These are phyloP conservation scores for Thalpophila matura DNA, from an alignment of 2,888 invertebrate genomes.

Conservation along the genomic window DNA sequence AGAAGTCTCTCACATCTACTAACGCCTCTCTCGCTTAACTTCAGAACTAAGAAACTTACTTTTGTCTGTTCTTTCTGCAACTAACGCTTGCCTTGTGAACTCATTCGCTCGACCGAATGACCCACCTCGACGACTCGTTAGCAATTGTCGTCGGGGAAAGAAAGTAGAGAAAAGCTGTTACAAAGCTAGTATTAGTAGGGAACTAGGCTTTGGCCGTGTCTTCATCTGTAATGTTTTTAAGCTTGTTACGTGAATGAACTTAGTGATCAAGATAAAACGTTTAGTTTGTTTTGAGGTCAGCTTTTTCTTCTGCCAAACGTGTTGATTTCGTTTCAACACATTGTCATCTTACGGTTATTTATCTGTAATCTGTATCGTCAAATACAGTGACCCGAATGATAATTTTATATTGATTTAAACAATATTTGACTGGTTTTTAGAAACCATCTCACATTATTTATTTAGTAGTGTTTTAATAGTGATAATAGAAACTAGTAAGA, in stretches of 20 bases:
- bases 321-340: too few species aligned
- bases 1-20: neutral
- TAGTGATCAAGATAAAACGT: neutral
- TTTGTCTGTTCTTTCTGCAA: slow-evolving; percentile 34
- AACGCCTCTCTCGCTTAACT: slow-evolving; percentile 5
- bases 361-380: too few species aligned
- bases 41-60: neutral
- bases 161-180: slow-evolving; percentile 29
- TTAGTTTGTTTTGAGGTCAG: too few species aligned
- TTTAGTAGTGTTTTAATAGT: too few species aligned
- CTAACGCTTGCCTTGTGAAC: slow-evolving; percentile 29
- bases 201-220: neutral
- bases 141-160: slow-evolving; percentile 51
- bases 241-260: neutral
- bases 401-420: too few species aligned
- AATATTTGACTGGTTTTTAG: too few species aligned
- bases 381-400: too few species aligned
- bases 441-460: too few species aligned
- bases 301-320: too few species aligned
- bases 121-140: slow-evolving; percentile 40
- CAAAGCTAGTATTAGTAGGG: slow-evolving; percentile 11
- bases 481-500: too few species aligned
- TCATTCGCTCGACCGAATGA: slow-evolving; percentile 40
- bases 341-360: too few species aligned
- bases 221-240: slow-evolving; percentile 5